Evolutionary conservation across 1,140 invertebrate species (phyloP).

Genomic region (Heliconius congener): DNA sequence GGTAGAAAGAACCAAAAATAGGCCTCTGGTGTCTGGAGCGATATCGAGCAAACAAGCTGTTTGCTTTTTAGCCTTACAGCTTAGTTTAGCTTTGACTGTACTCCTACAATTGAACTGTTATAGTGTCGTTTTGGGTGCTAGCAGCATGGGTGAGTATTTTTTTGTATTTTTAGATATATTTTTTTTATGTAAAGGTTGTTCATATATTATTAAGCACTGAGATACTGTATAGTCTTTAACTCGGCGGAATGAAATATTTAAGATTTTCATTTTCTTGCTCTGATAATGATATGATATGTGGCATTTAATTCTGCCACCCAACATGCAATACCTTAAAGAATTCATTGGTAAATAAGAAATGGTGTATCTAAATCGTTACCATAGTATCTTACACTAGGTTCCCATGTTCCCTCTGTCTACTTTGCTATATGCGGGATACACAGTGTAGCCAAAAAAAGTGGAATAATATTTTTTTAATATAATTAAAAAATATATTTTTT

Average conservation of each 20-base stretch:
- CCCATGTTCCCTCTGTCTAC: background rate
- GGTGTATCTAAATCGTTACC: too few relatives aligned
- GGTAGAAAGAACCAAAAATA: slow-evolving; percentile 91
- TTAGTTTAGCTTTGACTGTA: slow-evolving; percentile 90
- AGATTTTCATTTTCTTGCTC: too few relatives aligned
- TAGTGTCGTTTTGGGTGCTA: slow-evolving; percentile 91
- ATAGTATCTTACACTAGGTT: background rate
- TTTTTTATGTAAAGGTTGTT: too few relatives aligned
- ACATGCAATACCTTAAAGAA: too few relatives aligned
- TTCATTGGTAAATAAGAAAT: background rate
- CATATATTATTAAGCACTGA: too few relatives aligned
- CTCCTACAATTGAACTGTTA: slow-evolving; percentile 96
- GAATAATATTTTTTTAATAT: background rate
- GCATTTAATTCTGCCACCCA: too few relatives aligned
- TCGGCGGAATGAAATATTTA: too few relatives aligned
- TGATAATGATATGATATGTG: too few relatives aligned
- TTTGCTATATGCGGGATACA: background rate
- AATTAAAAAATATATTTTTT: background rate
- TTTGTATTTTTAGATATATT: background rate
- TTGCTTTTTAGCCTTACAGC: slow-evolving; percentile 90
- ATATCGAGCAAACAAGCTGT: slow-evolving; percentile 89
- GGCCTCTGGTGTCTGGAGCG: slow-evolving; percentile 92
- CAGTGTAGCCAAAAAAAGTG: background rate
- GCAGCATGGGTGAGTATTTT: slow-evolving; percentile 85
- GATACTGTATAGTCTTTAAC: too few relatives aligned